Conservation (phyloP, 2,113 vertebrate species). For the Thamnaconus septentrionalis region DNA sequence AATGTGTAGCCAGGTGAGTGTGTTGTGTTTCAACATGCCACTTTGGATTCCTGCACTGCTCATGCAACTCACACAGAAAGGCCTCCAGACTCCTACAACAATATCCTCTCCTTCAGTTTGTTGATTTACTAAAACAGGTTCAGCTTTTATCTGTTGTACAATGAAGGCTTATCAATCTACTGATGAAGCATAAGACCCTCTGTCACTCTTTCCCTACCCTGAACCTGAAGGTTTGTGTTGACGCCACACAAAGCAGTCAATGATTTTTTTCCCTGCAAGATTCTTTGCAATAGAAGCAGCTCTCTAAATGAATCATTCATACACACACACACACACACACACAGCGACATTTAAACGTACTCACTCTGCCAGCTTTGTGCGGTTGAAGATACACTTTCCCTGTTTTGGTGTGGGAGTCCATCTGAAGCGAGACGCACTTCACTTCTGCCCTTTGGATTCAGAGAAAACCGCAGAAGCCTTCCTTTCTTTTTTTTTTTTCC, state of each 20-base stretch:
- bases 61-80: background rate
- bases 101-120: no score
- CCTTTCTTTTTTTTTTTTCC: background rate
- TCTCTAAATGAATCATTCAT: no score
- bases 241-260: no score
- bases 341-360: conserved; percentile 10
- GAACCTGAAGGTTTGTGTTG: no score
- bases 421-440: conserved; percentile 13
- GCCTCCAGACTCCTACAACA: background rate
- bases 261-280: no score
- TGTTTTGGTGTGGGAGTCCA: conserved; percentile 66
- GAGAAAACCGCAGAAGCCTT: background rate
- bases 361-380: conserved; percentile 70
- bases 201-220: no score
- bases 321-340: no score
- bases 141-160: no score
- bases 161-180: no score
- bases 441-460: background rate
- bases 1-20: conserved; percentile 34
- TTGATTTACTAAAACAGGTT: no score
- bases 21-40: conserved; percentile 58
- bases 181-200: no score
- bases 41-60: conserved; percentile 14
- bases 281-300: no score
- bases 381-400: conserved; percentile 70